These are phyloP conservation scores for Stenichneumon culpator DNA, from an alignment of 2,888 invertebrate genomes.

Conservation along the genomic window DNA sequence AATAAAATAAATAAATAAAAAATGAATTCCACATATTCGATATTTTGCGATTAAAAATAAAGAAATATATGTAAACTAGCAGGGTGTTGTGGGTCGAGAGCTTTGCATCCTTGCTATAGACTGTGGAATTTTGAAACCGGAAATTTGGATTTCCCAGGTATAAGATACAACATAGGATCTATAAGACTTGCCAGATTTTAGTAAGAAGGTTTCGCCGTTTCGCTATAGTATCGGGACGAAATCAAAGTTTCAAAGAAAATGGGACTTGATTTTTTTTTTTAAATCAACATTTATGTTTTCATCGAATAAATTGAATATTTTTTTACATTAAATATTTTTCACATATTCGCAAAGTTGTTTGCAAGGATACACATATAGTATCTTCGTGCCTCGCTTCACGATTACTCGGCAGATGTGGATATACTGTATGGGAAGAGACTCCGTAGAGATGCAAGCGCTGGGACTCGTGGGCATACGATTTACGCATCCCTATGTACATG, in stretches of 20 bases:
- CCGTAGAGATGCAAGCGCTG: conserved; percentile 19
- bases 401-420: not conserved
- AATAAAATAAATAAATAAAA: no score
- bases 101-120: no score
- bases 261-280: not conserved
- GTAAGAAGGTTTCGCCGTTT: not conserved
- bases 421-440: conserved; percentile 10
- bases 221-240: not conserved
- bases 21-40: no score
- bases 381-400: not conserved
- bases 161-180: not conserved
- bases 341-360: not conserved
- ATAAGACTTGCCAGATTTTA: not conserved
- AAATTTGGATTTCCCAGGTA: not conserved
- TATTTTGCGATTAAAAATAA: not conserved
- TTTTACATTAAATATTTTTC: not conserved
- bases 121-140: no score
- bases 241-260: not conserved
- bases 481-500: conserved; percentile 40
- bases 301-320: not conserved
- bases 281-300: not conserved
- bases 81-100: not conserved
- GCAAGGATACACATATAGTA: not conserved
- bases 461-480: not conserved
- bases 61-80: not conserved